A percentile compares a stretch with the other conserved stretches of the same genome.
These are phyloP conservation scores for Hypotaenidia philippensis DNA, from an alignment of 2,797 vertebrate genomes.

Conservation along the genomic window DNA sequence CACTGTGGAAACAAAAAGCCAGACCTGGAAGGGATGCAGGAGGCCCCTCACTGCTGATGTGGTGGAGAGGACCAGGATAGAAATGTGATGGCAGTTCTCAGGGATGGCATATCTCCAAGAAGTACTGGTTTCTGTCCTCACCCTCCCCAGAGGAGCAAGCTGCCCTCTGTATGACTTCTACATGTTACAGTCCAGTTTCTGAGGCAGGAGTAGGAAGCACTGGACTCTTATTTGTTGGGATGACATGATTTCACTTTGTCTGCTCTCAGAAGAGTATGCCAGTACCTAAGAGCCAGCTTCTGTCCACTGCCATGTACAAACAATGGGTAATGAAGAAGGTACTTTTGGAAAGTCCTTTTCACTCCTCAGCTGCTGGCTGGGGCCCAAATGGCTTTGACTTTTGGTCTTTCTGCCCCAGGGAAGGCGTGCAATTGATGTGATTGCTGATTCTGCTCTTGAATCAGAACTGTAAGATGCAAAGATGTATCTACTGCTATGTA, in stretches of 20 bases:
- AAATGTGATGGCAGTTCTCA: not conserved
- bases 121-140: not conserved
- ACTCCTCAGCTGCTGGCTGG: not conserved
- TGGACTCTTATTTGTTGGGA: not conserved
- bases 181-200: accelerated
- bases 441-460: not conserved
- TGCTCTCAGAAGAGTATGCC: not conserved
- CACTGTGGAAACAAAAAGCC: not conserved
- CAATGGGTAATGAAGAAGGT: not conserved
- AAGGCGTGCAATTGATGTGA: not conserved
- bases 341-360: not conserved
- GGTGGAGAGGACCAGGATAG: not conserved
- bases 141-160: not conserved
- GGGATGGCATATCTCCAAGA: not conserved
- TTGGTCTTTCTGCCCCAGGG: not conserved
- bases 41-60: not conserved
- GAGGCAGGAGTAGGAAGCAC: not conserved
- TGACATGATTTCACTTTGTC: not conserved
- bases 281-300: not conserved
- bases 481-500: not conserved
- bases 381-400: not conserved
- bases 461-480: not conserved
- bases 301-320: not conserved
- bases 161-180: accelerated
- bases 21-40: not conserved